Conservation (phyloP, 1,140 invertebrate genomes). For the Lordiphosa mommai region DNA sequence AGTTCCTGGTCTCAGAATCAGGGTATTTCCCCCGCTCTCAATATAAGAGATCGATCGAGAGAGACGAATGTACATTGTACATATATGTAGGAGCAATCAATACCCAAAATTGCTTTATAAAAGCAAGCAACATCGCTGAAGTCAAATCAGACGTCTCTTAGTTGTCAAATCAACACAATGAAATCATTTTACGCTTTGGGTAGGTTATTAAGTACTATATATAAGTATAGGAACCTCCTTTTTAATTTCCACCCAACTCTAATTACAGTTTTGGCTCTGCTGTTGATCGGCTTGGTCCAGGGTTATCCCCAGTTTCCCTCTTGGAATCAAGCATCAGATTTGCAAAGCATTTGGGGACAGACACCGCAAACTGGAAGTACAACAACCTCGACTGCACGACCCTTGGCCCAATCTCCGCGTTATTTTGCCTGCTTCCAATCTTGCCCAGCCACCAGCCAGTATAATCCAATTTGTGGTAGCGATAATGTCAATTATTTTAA, state of each 20-base stretch:
- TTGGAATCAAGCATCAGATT: background rate
- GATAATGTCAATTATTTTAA: slow-evolving; percentile 85
- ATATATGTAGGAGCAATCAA: too few species aligned
- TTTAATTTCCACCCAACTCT: background rate
- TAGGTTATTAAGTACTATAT: background rate
- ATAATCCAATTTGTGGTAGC: slow-evolving; percentile 87
- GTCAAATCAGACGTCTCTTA: background rate
- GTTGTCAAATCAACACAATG: background rate
- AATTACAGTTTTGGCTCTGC: background rate
- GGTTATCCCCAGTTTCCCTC: slow-evolving; percentile 15
- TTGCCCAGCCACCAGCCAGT: slow-evolving; percentile 81
- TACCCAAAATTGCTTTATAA: too few species aligned
- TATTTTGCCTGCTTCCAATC: slow-evolving; percentile 46
- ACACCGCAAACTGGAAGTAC: too few species aligned
- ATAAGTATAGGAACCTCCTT: background rate
- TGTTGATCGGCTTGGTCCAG: slow-evolving; percentile 1
- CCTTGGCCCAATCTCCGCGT: slow-evolving; percentile 39
- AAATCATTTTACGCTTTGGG: background rate
- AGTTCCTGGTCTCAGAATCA: too few species aligned
- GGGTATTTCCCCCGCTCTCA: too few species aligned
- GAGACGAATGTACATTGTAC: too few species aligned
- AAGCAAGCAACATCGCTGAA: background rate
- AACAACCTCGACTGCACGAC: slow-evolving; percentile 23
- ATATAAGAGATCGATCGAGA: too few species aligned
- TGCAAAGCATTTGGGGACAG: background rate